Evolutionary conservation across 2,113 vertebrate species (phyloP), one percentile per base, ranked within the genome.

Genomic region (Pyxicephalus adspersus): DNA sequence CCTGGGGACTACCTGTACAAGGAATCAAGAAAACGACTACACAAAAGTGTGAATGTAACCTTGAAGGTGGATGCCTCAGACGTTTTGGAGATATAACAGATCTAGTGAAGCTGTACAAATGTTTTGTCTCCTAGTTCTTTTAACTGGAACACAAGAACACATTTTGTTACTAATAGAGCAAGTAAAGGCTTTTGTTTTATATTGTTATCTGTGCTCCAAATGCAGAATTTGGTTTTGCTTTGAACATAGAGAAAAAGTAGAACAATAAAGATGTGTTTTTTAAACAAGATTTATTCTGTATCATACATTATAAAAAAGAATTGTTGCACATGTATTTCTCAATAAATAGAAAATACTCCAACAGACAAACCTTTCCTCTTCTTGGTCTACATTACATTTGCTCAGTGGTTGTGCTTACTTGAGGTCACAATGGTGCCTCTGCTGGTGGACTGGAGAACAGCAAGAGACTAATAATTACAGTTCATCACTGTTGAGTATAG

Each of bases 291-390:
- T 34, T 38, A 11, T 34, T 58, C 51, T n/a, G 20, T 19, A 74
- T 60, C 58, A 17, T 74, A 19, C 54, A 38, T 38, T 26, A 58
- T 58, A 60, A 38, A 38, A 57, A 58, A 45, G 38, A 45, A 45
- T 45, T 9, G 8, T 45, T 45, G 38, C 38, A 45, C 29, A 16
- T 52, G n/a, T 31, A 60, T 19, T 38, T 26, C 38, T 74, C 57
- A 74, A 74, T 74, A 74, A 60, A 58, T 74, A 60, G 34, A 58
- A 28, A 38, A 2, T 18, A 18, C 23, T 31, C 52, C 5, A 26
- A 52, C 26, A 26, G 45, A 19, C 16, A 28, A 25, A 22, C 16
- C 66, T 70, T 70, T 15, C 2, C 64, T 25, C 22, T 16, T 61
- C 22, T 25, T 61, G 22, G 58, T 25, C 58, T 61, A 11, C 22